Evolutionary conservation across 64 coral and sea anemone genomes (phyloP), one percentile per base, ranked within the genome.

Genomic region (Stylophora pistillata): DNA sequence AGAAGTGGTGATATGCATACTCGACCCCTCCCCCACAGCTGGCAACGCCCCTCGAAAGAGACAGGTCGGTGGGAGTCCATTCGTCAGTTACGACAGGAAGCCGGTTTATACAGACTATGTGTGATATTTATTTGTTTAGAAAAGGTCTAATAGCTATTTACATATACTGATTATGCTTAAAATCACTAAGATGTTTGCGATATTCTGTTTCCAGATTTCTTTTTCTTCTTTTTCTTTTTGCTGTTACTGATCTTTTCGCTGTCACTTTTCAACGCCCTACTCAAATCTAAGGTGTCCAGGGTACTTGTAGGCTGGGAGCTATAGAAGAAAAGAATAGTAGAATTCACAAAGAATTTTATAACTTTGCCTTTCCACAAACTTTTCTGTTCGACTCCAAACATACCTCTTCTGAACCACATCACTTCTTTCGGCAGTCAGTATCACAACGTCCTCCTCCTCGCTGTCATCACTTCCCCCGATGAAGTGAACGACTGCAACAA

Each of bases 361-460:
- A 60, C 13, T 13, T 15, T 60, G 58, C 17, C 17, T 15, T 15
- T 15, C 17, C 13, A 7, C 7, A 66, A n/a, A 0, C 20, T 10
- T 23, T 66, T 20, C 3, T n/a, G 4, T 10, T n/a, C 1, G 9
- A 25, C 1, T 10, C 17, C 21, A 66, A 17, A 53, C 32, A 53
- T 69, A 83, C 80, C 80, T 83, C 2, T 47, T 47, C 68, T 83
- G 60, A 68, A 68, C 13, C 52, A 29, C 80, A 69, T 34, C 37
- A 23, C 61, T 61, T 6, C 57, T 78, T 1, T 91, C 74, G n/a
- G 74, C 74, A 13, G 80, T 86, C 62, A 91, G 53, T 55, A 91
- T 78, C 20, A 91, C 53, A 21, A 91, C 82, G 32, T 91, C 89
- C 21, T 91, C 89, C 56, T 91, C 89, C 58, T 91, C 89, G 58